Evolutionary conservation across 35 echinoderm and acorn worm species (phyloP).

Genomic region (Apostichopus californicus): DNA sequence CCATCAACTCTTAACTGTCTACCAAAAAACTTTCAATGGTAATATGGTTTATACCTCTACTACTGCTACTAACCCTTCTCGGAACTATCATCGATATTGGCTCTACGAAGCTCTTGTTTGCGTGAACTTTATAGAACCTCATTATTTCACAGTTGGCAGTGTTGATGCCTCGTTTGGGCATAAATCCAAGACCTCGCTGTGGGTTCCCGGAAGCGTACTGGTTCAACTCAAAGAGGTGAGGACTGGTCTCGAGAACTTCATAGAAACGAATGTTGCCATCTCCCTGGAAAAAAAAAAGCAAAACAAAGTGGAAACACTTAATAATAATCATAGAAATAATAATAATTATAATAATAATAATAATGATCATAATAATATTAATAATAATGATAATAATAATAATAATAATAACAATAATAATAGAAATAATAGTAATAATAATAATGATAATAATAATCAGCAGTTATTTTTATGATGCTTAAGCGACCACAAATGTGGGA

Average conservation of each 20-base stretch:
- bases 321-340: too few relatives aligned
- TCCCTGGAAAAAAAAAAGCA: conserved; percentile 42
- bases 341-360: too few relatives aligned
- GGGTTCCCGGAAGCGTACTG: conserved; percentile 44
- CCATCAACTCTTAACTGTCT: too few relatives aligned
- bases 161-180: conserved; percentile 82
- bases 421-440: too few relatives aligned
- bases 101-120: conserved; percentile 62
- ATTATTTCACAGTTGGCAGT: conserved; percentile 71
- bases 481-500: too few relatives aligned
- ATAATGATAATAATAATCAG: too few relatives aligned
- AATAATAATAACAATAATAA: too few relatives aligned
- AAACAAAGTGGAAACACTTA: not conserved
- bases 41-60: too few relatives aligned
- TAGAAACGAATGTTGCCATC: conserved; percentile 88
- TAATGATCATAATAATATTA: too few relatives aligned
- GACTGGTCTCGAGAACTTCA: conserved; percentile 75
- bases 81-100: conserved; percentile 96
- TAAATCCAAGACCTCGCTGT: conserved; percentile 76
- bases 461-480: too few relatives aligned
- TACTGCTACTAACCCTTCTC: conserved; percentile 74
- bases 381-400: too few relatives aligned
- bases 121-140: conserved; percentile 85
- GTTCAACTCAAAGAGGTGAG: conserved; percentile 70
- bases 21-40: too few relatives aligned